Base-by-base conservation (phyloP, 2,797 vertebrate genomes). In the Acestrorhynchus altus region DNA sequence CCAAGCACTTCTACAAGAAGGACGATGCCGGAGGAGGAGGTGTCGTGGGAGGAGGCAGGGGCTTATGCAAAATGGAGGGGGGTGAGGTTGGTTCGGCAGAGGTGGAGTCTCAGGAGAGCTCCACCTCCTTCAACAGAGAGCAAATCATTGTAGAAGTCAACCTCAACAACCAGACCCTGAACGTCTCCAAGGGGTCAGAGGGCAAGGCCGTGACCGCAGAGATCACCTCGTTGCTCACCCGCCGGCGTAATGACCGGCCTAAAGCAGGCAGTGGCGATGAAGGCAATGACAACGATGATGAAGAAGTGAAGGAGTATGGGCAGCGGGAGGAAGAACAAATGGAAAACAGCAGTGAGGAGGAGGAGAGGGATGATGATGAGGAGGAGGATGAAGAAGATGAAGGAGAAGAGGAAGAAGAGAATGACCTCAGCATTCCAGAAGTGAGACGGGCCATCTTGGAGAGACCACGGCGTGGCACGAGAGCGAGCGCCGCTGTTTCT, bases 61-160 rank as follows among this genome's bases (percentile, higher is more conserved):
- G 92, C 0, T 77, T 95, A 40, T 97, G 96, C 78, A 96, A 96
- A 87, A 88, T 94, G 51, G 96, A 97, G 72, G 94, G 93, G 0
- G 87, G 85, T 1, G 92, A 92, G 31, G 31, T 35, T 35, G 31
- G 31, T 35, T 35, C 31, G 2, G 77, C 68, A 49, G 90, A 95
- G 0, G 92, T 92, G 5, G 94, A 93, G 70, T 87, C 88, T 1
- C 77, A 93, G 0, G 94, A 94, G 2, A 87, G 85, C 63, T 90
- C 94, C n/a, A 74, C 88, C 39, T 94, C 95, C 11, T 99, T 96
- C 83, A 95, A 95, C 90, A 91, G 91, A 71, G 95, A 99, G 85
- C 97, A 99, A 89, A 99, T 99, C 89, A 99, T 99, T 0, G 98
- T 99, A 63, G 98, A 99, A 90, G 97, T 99, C 86, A 99, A 99